Evolutionary conservation across 2,797 vertebrate species (phyloP).

Genomic region (Setipinna tenuifilis): DNA sequence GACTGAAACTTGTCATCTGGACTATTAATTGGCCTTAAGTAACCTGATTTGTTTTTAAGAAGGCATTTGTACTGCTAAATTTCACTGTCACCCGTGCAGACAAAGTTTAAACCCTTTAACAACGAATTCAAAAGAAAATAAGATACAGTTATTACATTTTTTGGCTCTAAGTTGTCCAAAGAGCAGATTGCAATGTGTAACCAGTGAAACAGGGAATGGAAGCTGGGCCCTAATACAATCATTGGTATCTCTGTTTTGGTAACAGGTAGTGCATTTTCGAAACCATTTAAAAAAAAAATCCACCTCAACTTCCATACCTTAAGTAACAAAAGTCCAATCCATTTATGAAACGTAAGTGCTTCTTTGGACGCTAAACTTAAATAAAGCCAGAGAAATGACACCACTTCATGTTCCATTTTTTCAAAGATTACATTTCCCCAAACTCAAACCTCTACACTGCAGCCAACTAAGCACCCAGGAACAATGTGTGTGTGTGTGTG

Average conservation of each 20-base stretch:
- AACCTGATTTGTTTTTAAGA: constrained; percentile 26
- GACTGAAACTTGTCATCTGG: no score
- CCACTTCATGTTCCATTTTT: constrained; percentile 3
- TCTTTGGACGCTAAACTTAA: neutral
- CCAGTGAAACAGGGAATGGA: neutral
- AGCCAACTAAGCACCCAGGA: neutral
- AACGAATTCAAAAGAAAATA: neutral
- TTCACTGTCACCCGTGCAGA: constrained; percentile 68
- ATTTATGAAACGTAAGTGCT: neutral
- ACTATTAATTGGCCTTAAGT: neutral
- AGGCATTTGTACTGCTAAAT: constrained; percentile 60
- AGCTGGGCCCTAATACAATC: constrained; percentile 51
- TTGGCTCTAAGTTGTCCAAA: constrained; percentile 16
- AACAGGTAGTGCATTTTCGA: constrained; percentile 50
- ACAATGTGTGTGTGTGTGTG: constrained; percentile 4
- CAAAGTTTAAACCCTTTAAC: neutral
- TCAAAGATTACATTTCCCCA: neutral
- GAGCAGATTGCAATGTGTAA: constrained; percentile 23
- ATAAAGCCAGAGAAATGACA: neutral
- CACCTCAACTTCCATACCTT: neutral
- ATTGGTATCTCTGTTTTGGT: constrained; percentile 61
- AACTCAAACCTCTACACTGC: neutral
- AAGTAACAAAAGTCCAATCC: neutral
- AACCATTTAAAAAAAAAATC: neutral
- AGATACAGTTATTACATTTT: constrained; percentile 17